A percentile compares a stretch with the other conserved stretches of the same genome.
phyloP scores from a whole-genome alignment of 2,113 vertebrate genomes.

The Brachypodius melanocephalos region DNA sequence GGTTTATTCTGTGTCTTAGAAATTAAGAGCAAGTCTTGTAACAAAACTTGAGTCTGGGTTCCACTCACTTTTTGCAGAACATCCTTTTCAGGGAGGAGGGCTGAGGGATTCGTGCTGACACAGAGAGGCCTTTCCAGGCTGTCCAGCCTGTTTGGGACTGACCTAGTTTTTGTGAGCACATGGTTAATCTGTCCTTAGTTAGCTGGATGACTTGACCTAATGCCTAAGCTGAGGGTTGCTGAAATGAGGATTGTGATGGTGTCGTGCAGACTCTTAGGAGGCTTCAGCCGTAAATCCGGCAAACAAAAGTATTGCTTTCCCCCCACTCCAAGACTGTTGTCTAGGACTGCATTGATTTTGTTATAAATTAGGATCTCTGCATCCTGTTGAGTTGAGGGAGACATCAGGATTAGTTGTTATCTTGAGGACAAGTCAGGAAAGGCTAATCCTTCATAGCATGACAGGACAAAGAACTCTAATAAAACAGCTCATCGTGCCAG shows the following conservation, averaged over 20 bases:
- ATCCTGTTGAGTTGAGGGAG: not conserved
- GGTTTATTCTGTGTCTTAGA: not conserved
- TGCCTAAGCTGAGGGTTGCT: not conserved
- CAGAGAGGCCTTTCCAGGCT: not conserved
- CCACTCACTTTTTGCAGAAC: not conserved
- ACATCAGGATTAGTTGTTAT: conserved; percentile 13
- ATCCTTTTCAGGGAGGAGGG: not conserved
- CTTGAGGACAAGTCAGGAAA: not conserved
- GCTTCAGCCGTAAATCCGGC: not conserved
- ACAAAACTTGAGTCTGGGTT: not conserved
- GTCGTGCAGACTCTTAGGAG: not conserved
- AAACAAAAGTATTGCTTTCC: not conserved
- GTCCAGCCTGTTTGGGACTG: not conserved
- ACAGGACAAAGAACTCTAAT: conserved; percentile 23
- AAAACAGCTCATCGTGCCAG: not conserved
- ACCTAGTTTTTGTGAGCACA: conserved; percentile 12
- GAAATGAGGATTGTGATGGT: not conserved
- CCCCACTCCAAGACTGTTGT: not conserved
- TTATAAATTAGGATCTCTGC: not conserved
- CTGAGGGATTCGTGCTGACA: not conserved
- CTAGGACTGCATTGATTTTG: not conserved
- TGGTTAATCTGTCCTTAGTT: conserved; percentile 16
- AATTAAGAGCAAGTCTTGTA: not conserved
- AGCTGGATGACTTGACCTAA: not conserved
- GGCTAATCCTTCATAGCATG: conserved; percentile 22